These are phyloP conservation scores for Eleginops maclovinus DNA, from an alignment of 2,113 vertebrate genomes.

Conservation along the genomic window DNA sequence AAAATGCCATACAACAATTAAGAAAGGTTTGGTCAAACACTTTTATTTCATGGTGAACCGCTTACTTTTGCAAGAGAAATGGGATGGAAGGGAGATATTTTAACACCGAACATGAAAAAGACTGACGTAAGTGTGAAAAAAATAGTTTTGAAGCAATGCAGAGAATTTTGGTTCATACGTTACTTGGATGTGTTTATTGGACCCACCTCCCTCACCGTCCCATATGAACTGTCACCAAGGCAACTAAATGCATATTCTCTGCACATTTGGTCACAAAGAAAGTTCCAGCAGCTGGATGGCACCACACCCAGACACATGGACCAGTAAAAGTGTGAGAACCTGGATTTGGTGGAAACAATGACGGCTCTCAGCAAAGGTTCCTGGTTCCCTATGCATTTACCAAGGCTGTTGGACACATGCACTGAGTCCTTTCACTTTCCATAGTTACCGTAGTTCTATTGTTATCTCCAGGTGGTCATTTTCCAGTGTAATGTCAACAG, in stretches of 20 bases:
- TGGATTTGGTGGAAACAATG: constrained; percentile 77
- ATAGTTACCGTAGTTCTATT: constrained; percentile 58
- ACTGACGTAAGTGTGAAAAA: constrained; percentile 30
- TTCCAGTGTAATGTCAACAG: constrained; percentile 64
- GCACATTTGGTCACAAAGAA: constrained; percentile 55
- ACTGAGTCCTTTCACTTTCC: constrained; percentile 57
- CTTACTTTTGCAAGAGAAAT: constrained; percentile 66
- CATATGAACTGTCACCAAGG: constrained; percentile 52
- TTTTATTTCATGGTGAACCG: constrained; percentile 80
- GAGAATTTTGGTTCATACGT: constrained; percentile 38
- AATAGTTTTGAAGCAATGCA: constrained; percentile 17
- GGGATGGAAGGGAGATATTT: constrained; percentile 81
- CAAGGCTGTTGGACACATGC: constrained; percentile 50
- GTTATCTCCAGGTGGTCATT: constrained; percentile 61
- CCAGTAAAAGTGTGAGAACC: constrained; percentile 74
- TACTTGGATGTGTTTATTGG: constrained; percentile 53
- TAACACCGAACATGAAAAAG: constrained; percentile 77
- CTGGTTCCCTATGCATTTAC: constrained; percentile 51
- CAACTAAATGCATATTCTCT: constrained; percentile 34
- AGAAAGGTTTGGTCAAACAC: constrained; percentile 80
- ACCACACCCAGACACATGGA: constrained; percentile 75
- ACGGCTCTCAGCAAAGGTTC: constrained; percentile 43
- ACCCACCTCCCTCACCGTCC: constrained; percentile 43
- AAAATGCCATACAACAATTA: constrained; percentile 78
- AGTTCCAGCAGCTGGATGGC: constrained; percentile 69